phyloP scores from a whole-genome alignment of 2,113 vertebrate species.

The Psittacula cyanocephala region DNA sequence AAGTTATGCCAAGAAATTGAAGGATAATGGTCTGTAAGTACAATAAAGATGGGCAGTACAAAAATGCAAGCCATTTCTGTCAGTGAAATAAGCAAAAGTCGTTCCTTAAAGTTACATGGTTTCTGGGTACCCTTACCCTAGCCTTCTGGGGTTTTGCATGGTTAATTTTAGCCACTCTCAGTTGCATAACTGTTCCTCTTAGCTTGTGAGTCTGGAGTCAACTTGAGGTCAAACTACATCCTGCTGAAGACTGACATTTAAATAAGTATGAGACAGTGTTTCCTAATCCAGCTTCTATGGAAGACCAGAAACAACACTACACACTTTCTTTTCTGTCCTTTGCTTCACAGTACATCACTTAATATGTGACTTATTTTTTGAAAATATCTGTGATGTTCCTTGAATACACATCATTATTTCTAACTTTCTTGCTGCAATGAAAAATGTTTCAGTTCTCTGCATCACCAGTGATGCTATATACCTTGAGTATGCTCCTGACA shows the following conservation, averaged over 20 bases:
- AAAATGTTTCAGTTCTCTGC: background rate
- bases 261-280: background rate
- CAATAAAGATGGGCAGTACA: background rate
- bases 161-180: constrained; percentile 53
- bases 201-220: constrained; percentile 53
- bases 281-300: background rate
- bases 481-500: background rate
- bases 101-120: background rate
- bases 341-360: background rate
- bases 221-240: constrained; percentile 41
- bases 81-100: rapidly evolving
- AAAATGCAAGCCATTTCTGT: background rate
- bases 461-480: background rate
- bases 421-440: background rate
- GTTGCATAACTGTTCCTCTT: constrained; percentile 62
- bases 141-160: background rate
- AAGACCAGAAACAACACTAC: background rate
- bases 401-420: background rate
- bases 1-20: constrained; percentile 6
- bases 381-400: background rate
- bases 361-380: background rate
- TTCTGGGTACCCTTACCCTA: constrained; percentile 5
- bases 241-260: constrained; percentile 39
- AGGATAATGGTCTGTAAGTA: constrained; percentile 1
- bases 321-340: background rate